Percentiles rank a stretch among this genome's conserved stretches.
Evolutionary conservation across 2,888 invertebrate genomes (phyloP).

Genomic region (Blomia tropicalis): DNA sequence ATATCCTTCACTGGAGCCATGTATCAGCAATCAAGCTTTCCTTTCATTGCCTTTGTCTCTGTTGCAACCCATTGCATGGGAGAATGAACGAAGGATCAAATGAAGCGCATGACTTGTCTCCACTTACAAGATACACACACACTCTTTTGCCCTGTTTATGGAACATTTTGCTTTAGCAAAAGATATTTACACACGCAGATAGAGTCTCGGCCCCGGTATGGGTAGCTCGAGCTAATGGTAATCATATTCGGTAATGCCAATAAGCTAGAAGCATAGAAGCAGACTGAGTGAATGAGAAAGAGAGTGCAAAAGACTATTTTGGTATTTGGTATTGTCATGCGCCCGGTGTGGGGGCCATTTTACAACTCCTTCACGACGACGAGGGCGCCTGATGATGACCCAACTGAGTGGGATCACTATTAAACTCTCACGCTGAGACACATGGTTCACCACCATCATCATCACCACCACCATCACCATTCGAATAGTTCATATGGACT

Average conservation of each 20-base stretch:
- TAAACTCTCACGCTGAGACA: too few species aligned
- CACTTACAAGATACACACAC: constrained; percentile 10
- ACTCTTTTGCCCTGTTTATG: constrained; percentile 9
- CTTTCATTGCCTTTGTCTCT: background rate
- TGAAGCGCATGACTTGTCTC: constrained; percentile 15
- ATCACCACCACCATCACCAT: too few species aligned
- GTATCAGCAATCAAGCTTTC: constrained; percentile 8
- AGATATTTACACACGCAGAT: constrained; percentile 3
- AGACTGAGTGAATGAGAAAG: too few species aligned
- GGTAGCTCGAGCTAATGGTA: background rate
- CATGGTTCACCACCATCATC: too few species aligned
- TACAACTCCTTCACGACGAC: too few species aligned
- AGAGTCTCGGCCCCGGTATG: background rate
- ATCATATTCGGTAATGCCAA: background rate
- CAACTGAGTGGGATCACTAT: too few species aligned
- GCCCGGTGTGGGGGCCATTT: too few species aligned
- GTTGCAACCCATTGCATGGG: background rate
- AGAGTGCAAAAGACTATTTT: too few species aligned
- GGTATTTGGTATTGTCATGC: too few species aligned
- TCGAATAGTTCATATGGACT: too few species aligned
- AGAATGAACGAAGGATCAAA: constrained; percentile 3
- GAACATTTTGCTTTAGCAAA: background rate
- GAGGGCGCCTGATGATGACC: too few species aligned
- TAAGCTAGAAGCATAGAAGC: too few species aligned
- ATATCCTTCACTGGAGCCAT: background rate